A percentile compares a stretch with the other conserved stretches of the same genome.
phyloP scores from a whole-genome alignment of 2,797 vertebrate species.

The Danio choprae region DNA sequence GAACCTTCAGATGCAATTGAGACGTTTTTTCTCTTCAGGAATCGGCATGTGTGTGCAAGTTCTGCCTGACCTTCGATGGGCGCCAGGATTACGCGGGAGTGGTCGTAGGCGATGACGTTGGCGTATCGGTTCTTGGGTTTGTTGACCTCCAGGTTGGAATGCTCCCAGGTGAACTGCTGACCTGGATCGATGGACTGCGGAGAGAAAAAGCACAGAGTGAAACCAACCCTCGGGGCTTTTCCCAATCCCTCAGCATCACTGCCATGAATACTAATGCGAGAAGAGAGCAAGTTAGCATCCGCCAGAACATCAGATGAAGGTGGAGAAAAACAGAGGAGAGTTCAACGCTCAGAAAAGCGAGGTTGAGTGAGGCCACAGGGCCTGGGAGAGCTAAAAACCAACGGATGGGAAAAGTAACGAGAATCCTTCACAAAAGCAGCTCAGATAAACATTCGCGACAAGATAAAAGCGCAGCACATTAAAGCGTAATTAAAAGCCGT shows the following conservation, averaged over 20 bases:
- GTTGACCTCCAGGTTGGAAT: conserved; percentile 98
- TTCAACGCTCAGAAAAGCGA: background rate
- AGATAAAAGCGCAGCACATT: conserved; percentile 28
- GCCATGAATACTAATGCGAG: conserved; percentile 26
- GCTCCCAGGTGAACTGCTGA: conserved; percentile 99
- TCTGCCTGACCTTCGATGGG: conserved; percentile 89
- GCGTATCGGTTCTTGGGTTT: conserved; percentile 98
- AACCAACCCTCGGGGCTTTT: conserved; percentile 39
- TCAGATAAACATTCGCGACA: conserved; percentile 29
- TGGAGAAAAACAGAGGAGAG: conserved; percentile 13
- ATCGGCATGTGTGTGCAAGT: background rate
- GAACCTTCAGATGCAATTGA: background rate
- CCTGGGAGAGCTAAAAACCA: background rate
- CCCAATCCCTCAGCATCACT: conserved; percentile 15
- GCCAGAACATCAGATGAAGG: conserved; percentile 6
- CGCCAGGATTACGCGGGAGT: conserved; percentile 94
- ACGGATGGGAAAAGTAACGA: background rate
- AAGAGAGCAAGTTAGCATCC: background rate
- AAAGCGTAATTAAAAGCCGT: conserved; percentile 60
- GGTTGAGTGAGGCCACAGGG: conserved; percentile 2
- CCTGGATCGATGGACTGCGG: conserved; percentile 95
- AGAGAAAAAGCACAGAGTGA: conserved; percentile 32
- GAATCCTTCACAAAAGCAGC: conserved; percentile 21
- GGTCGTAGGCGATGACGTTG: conserved; percentile 98
- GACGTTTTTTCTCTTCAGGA: background rate